Conservation (phyloP, 2,797 vertebrate genomes). For the Mormyrus proboscirostris region DNA sequence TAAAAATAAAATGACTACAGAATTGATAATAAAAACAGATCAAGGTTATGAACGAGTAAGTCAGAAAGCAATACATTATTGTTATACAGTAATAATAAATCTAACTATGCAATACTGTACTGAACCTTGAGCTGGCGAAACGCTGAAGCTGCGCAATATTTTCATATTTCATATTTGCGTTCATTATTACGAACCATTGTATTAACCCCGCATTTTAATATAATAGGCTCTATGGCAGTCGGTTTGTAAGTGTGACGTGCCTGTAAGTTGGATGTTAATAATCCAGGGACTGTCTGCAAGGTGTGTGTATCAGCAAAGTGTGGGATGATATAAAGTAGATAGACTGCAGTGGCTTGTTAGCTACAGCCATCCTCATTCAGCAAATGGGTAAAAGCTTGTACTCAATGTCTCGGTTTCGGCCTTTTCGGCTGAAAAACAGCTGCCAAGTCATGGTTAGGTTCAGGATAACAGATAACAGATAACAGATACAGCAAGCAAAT, state of each 20-base stretch:
- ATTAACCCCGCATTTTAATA: not conserved
- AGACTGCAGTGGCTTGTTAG: not conserved
- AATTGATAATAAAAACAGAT: not conserved
- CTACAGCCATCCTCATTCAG: not conserved
- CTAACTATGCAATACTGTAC: not conserved
- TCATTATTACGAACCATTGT: not conserved
- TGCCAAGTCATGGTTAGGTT: not conserved
- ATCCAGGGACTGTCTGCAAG: not conserved
- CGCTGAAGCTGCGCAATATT: not conserved
- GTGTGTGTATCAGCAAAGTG: not conserved
- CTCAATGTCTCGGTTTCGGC: not conserved
- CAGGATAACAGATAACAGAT: not conserved
- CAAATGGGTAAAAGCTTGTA: not conserved
- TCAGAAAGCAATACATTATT: not conserved
- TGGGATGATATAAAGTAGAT: not conserved
- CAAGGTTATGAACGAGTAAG: not conserved
- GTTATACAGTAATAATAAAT: not conserved
- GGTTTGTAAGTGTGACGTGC: not conserved
- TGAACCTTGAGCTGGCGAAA: not conserved
- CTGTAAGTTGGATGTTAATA: not conserved
- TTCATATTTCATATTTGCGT: not conserved
- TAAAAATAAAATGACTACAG: not conserved
- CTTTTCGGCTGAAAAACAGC: not conserved
- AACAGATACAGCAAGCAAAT: not conserved
- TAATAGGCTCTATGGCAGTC: not conserved